Evolutionary conservation across 2,888 invertebrate genomes (phyloP), one percentile per base, ranked within the genome.

Genomic region (Hyalella azteca): DNA sequence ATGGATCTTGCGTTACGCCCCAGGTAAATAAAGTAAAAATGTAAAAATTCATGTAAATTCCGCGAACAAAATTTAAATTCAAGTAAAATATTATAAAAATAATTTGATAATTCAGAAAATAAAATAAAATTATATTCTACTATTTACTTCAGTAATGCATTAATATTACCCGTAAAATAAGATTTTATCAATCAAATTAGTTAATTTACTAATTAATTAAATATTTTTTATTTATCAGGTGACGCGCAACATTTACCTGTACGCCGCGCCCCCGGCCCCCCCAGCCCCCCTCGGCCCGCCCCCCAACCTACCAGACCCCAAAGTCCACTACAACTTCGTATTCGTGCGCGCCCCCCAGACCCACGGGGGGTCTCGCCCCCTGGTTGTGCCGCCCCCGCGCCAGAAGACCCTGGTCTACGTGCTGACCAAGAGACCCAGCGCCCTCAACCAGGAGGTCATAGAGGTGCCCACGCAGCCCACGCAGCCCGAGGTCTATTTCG

Each of bases 321-420:
- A 73, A 22, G 73, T 73, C 7, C 73, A 73, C 73, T 73, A 73
- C 40, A 73, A 73, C 66, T 66, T 66, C 36, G 66, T 66, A 15
- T 66, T 66, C 66, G 66, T 73, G 7, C 36, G 73, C 15, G 40
- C 73, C n/a, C 73, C 73, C 39, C 73, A 73, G 73, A n/a, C 22
- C 13, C n/a, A 40, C 3, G 73, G 73, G 11, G 73, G 73, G 5
- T 26, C 73, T 40, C 15, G 36, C 15, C 73, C 73, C 15, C 40
- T 73, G 15, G 73, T 73, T 1, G 73, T 73, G 73, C 73, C 73
- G 0, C 73, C 73, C n/a, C 73, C 73, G 2, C 36, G 41, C 29
- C 73, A 73, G 73, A 73, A 73, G 73, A 73, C 73, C 40, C 40
- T 73, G n/a, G 73, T 73, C 36, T 73, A 73, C 73, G 73, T 73